These are phyloP conservation scores for Geopemphigus sp. DNA, from an alignment of 1,140 invertebrate genomes.

Conservation along the genomic window DNA sequence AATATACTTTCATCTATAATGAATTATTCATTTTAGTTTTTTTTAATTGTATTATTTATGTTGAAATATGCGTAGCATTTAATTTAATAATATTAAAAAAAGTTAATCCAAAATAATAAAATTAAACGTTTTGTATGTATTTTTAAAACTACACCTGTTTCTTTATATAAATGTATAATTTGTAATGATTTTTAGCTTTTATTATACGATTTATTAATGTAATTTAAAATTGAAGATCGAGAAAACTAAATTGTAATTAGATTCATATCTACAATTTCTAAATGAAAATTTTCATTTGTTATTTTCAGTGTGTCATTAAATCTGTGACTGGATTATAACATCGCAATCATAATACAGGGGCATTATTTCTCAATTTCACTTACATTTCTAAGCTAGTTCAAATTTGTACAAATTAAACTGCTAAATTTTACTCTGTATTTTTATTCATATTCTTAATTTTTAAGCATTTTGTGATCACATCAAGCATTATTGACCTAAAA, in stretches of 20 bases:
- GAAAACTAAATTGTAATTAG: background rate
- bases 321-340: slow-evolving; percentile 46
- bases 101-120: no score
- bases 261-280: background rate
- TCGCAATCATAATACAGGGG: slow-evolving; percentile 17
- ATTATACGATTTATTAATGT: no score
- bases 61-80: no score
- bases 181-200: no score
- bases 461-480: slow-evolving; percentile 35
- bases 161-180: no score
- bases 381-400: slow-evolving; percentile 17
- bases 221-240: slow-evolving; percentile 1
- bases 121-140: no score
- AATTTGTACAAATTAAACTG: slow-evolving; percentile 13
- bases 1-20: no score
- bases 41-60: no score
- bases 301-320: slow-evolving; percentile 43
- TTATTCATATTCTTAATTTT: slow-evolving; percentile 25
- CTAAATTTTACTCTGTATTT: slow-evolving; percentile 22
- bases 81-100: no score
- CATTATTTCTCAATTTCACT: slow-evolving; percentile 4
- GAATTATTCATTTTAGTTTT: no score
- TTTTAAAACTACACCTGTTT: no score
- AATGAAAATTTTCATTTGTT: slow-evolving; percentile 28
- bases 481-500: slow-evolving; percentile 5